phyloP scores from a whole-genome alignment of 2,797 vertebrate genomes.

The Spea hammondii region DNA sequence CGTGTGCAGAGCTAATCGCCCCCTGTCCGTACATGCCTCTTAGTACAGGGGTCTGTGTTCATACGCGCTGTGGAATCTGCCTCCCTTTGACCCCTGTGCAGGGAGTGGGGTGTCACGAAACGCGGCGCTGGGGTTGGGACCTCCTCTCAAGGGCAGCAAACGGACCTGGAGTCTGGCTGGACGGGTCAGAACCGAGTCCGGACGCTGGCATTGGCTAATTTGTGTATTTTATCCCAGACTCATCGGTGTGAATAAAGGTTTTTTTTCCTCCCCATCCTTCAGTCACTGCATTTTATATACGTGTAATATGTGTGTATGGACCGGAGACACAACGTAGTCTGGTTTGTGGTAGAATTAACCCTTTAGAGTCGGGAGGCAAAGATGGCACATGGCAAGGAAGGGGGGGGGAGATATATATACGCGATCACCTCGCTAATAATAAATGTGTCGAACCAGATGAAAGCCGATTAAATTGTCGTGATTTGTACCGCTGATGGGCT shows the following conservation, averaged over 20 bases:
- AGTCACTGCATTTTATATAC: not conserved
- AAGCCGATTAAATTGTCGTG: too few species aligned
- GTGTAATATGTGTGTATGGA: too few species aligned
- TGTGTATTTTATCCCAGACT: slow-evolving; percentile 36
- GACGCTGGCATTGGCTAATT: slow-evolving; percentile 19
- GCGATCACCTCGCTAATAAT: too few species aligned
- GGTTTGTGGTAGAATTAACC: too few species aligned
- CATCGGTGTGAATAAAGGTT: slow-evolving; percentile 42
- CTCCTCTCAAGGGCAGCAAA: not conserved
- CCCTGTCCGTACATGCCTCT: slow-evolving; percentile 11
- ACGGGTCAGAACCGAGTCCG: not conserved
- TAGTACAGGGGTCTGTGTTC: slow-evolving; percentile 8
- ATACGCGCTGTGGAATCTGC: slow-evolving; percentile 11
- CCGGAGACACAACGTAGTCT: too few species aligned
- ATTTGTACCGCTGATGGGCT: too few species aligned
- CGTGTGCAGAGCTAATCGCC: slow-evolving; percentile 81
- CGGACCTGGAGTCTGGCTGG: not conserved
- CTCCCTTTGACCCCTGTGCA: not conserved
- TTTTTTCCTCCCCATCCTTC: slow-evolving; percentile 22
- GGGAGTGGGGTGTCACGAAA: slow-evolving; percentile 1
- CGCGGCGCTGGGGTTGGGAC: not conserved
- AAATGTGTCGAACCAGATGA: too few species aligned
- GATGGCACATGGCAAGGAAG: too few species aligned
- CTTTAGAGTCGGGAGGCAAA: too few species aligned
- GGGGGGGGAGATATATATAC: too few species aligned